Base-by-base conservation (phyloP, 1,140 invertebrate genomes). In the Brachionus paranguensis region DNA sequence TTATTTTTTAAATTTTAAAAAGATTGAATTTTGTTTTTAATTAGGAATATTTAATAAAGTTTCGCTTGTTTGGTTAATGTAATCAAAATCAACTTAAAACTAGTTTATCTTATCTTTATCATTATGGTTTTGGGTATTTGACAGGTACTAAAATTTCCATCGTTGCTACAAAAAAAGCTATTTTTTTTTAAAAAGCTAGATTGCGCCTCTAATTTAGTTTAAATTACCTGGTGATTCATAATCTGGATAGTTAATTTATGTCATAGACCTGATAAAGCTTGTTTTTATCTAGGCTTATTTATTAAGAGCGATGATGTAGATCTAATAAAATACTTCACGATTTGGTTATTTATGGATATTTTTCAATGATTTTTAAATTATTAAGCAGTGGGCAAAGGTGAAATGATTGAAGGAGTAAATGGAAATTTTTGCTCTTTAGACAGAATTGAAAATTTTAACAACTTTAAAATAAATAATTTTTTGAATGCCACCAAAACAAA, bases 11-110 rank as follows among this genome's bases (percentile, higher is more conserved):
- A 72, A 72, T 41, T 72, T 72, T 43, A 72, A 72, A 72, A 72
- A 72, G 68, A 72, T 72, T 43, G 41, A 72, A 72, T 72, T 72
- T 72, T 72, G 68, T 72, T 72, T 72, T 43, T 72, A 72, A 72
- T 72, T 72, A 72, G 68, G 41, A 43, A 43, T 43, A 20, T 72
- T 33, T 29, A 33, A 17, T 68, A 4, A 11, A 43, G 33, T 41
- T 72, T 41, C 37, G 33, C 33, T 29, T 20, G 68, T 72, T 41
- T 41, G 68, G n/a, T 43, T 72, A 72, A 72, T 72, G 68, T 72
- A 72, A 72, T 72, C 68, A 72, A 72, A 72, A 68, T 29, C 20
- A 68, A 68, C 33, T 43, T 72, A 43, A 72, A 43, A 70, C 65
- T 37, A 70, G 65, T 70, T 70, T 70, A 70, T 70, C 68, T 43